phyloP scores from a whole-genome alignment of 2,888 invertebrate species.

The Nomada hirtipes region DNA sequence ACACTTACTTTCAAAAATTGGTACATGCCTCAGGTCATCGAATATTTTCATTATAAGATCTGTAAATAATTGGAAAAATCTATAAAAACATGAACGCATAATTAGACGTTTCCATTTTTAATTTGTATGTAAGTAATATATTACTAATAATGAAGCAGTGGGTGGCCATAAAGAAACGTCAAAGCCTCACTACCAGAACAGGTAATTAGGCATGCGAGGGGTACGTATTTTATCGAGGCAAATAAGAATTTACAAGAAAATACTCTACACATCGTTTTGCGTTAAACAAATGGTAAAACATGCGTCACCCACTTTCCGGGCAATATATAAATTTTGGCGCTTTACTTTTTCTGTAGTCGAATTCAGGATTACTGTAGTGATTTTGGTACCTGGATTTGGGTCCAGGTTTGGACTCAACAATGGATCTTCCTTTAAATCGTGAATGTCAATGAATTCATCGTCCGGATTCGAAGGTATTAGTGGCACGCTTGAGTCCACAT shows the following conservation, averaged over 20 bases:
- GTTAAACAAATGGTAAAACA: not conserved
- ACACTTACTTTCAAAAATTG: slow-evolving; percentile 76
- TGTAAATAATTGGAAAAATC: slow-evolving; percentile 60
- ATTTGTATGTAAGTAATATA: slow-evolving; percentile 1
- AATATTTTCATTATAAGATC: slow-evolving; percentile 78
- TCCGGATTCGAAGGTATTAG: slow-evolving; percentile 58
- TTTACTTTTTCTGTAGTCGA: slow-evolving; percentile 48
- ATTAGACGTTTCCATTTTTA: not conserved
- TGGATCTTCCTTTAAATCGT: slow-evolving; percentile 70
- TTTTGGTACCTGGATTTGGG: slow-evolving; percentile 76
- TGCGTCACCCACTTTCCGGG: slow-evolving; percentile 1
- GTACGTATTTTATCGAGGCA: not conserved
- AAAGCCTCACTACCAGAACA: not conserved
- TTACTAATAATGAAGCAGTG: slow-evolving; percentile 3
- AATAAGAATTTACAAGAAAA: too few relatives aligned
- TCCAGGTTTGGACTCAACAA: slow-evolving; percentile 70
- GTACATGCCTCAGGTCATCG: slow-evolving; percentile 72
- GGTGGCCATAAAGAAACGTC: not conserved
- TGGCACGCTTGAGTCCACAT: slow-evolving; percentile 57
- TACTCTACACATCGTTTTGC: too few relatives aligned
- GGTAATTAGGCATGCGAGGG: not conserved
- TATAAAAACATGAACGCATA: not conserved
- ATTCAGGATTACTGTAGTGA: slow-evolving; percentile 40
- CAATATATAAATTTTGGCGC: slow-evolving; percentile 27
- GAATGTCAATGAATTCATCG: slow-evolving; percentile 65